Conservation (phyloP, 2,888 invertebrate genomes). For the Apocheima hispidaria region DNA sequence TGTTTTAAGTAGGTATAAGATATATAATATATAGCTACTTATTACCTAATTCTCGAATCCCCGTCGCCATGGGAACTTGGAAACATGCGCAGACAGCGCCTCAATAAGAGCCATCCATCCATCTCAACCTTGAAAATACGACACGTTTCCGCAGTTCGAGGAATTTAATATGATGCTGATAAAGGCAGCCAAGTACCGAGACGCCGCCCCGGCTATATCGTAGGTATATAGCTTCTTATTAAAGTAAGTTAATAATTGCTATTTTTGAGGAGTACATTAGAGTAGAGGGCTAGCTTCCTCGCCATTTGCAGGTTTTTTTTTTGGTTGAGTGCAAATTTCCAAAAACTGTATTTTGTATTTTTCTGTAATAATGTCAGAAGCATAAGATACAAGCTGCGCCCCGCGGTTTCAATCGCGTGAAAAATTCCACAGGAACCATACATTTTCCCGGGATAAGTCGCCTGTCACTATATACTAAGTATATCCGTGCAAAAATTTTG, state of each 20-base stretch:
- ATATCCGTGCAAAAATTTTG: no score
- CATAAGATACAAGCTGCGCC: no score
- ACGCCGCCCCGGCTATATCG: neutral
- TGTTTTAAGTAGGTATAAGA: no score
- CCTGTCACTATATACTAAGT: no score
- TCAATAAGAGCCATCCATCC: conserved; percentile 9
- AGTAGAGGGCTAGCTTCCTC: no score
- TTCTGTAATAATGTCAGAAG: no score
- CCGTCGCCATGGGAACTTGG: conserved; percentile 21
- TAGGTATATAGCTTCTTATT: conserved; percentile 5
- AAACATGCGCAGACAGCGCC: conserved; percentile 32
- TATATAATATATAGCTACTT: neutral
- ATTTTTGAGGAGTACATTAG: neutral
- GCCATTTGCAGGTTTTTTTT: no score
- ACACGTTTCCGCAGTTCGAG: conserved; percentile 15
- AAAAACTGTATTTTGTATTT: no score
- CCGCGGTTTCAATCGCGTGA: no score
- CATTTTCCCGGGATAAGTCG: no score
- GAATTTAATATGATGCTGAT: conserved; percentile 17
- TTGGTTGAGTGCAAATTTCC: no score
- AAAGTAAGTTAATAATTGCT: conserved; percentile 4
- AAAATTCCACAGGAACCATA: no score
- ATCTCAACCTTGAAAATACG: conserved; percentile 13
- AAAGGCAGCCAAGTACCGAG: conserved; percentile 6
- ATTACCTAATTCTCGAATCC: neutral